Base-by-base conservation (phyloP, 1,140 invertebrate genomes). In the Paralvinella palmiformis region DNA sequence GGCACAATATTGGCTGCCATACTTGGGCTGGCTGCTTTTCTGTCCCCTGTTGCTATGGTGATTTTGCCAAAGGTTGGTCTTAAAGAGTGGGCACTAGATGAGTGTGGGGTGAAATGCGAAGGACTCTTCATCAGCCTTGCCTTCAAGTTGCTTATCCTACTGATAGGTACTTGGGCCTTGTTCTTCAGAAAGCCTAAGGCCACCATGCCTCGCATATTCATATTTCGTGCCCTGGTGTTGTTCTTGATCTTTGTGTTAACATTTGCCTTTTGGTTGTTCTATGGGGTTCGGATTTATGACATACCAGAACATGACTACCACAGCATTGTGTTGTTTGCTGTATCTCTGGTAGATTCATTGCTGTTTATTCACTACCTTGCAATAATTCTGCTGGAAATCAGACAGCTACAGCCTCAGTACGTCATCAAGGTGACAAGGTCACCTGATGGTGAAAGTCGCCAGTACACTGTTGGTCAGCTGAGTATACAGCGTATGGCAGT, bases 201-300 rank as follows among this genome's bases (percentile, higher is more conserved):
- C 29, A 92, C 90, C n/a, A 87, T 98, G 84, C 96, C 96, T 5
- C 84, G 95, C 67, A 89, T 98, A 71, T 95, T 93, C 81, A 84
- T 96, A 41, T 94, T 95, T 75, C 85, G 93, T 72, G 88, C 92
- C 0, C 85, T 92, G 68, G 88, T 96, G 24, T 82, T 96, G 53
- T 85, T 93, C 15, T 85, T 98, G 36, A 87, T 96, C n/a, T 87
- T 94, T 55, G 85, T 98, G 13, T 91, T 94, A 76, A 92, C 89
- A 62, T 94, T 96, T 83, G 89, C 93, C 17, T 97, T 94, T 82
- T 99, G 96, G 95, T 83, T 98, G 0, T 98, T 98, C 79, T 99
- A 97, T 76, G 88, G 92, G 71, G 92, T 95, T 48, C 88, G 96
- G 84, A 87, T 93, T 68, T 63, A 84, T 66, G 75, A 83, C 74